Base-by-base conservation (phyloP, 2,797 vertebrate genomes). In the Trachops cirrhosus region DNA sequence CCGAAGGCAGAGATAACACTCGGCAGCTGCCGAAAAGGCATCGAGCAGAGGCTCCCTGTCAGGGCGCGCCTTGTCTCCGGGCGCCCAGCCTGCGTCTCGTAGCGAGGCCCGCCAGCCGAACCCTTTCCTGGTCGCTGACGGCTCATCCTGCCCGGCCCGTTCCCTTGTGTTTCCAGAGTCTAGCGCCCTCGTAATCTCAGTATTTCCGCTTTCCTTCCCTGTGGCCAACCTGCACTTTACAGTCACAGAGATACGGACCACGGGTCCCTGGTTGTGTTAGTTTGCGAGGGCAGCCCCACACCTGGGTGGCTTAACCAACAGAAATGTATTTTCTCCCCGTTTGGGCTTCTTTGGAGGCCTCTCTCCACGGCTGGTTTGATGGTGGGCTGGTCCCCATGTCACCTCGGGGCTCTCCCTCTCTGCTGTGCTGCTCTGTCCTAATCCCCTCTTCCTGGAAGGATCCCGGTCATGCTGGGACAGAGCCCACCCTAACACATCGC, bases 1-100 rank as follows among this genome's bases (percentile, higher is more conserved):
- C 97, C 98, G 98, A 92, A 97, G 94, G 79, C 73, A 96, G 78
- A 96, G 96, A 96, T 94, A 97, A 97, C 95, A 57, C 82, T 93
- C 87, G 88, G 82, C 92, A 97, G 94, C 97, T 97, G 94, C 79
- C 96, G 93, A 54, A n/a, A 78, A 84, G 73, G 88, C 89, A 77
- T 97, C 95, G 87, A 70, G 91, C 73, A 91, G 74, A 85, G 5
- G 22, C 21, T 24, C 0, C 9, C 26, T 89, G 93, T 96, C 91
- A 93, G 2, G 86, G 71, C 83, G 18, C 2, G 67, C 74, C 86
- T 94, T 68, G 26, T 95, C 91, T 93, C 89, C 82, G 48, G 50
- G 62, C 26, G 9, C 84, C 57, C 67, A 11, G 54, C 57, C n/a
- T 64, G 46, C 4, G 9, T n/a, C 80, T 16, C 37, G 32, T 26